Conservation (phyloP, 2,797 vertebrate genomes). For the Erpetoichthys calabaricus region DNA sequence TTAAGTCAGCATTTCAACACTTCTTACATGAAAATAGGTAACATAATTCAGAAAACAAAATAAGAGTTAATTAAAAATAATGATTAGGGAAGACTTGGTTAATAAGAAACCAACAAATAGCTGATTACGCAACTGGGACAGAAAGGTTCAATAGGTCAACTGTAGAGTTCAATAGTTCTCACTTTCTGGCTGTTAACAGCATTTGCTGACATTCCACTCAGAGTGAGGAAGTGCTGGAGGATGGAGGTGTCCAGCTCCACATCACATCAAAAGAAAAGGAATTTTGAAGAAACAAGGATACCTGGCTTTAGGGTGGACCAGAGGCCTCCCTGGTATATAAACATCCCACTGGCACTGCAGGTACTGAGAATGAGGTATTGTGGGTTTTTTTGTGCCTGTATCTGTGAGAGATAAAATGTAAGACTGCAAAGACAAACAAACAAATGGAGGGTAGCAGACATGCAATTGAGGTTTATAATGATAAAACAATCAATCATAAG, state of each 20-base stretch:
- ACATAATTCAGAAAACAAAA: not conserved
- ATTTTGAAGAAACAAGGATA: not conserved
- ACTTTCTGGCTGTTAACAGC: not conserved
- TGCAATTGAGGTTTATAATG: no score
- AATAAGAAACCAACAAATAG: not conserved
- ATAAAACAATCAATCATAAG: no score
- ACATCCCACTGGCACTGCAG: slow-evolving; percentile 27
- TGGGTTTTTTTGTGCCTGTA: no score
- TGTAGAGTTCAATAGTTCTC: not conserved
- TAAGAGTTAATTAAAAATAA: not conserved
- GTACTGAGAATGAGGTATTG: slow-evolving; percentile 9
- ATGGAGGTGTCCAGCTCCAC: not conserved
- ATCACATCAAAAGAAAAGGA: no score
- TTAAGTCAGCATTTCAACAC: not conserved
- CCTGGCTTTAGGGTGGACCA: slow-evolving; percentile 13
- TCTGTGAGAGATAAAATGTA: no score
- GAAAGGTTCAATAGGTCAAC: not conserved
- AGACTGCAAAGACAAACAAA: no score
- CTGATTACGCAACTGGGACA: not conserved
- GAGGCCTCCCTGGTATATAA: slow-evolving; percentile 17
- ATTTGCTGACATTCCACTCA: not conserved
- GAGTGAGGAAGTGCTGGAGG: not conserved
- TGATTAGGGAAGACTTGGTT: not conserved
- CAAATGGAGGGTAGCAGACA: no score
- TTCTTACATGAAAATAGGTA: not conserved